These are phyloP conservation scores for Oceanodroma tethys DNA, from an alignment of 2,113 vertebrate genomes.

Conservation along the genomic window DNA sequence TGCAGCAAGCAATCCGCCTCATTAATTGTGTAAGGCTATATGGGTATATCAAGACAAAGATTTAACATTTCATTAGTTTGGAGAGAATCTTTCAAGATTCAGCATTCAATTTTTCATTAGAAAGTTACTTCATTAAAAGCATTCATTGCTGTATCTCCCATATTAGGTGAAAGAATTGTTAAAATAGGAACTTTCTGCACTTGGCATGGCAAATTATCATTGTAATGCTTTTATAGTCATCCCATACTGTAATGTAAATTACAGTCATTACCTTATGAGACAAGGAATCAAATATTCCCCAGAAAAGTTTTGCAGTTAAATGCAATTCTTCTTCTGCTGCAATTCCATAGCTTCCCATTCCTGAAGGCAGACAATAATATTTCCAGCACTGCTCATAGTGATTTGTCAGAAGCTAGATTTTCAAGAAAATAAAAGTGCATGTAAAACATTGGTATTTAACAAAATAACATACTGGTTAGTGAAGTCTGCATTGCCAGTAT, in stretches of 20 bases:
- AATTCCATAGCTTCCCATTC: conserved; percentile 91
- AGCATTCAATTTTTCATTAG: not conserved
- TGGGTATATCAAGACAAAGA: not conserved
- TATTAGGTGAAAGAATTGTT: not conserved
- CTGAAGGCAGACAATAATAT: conserved; percentile 95
- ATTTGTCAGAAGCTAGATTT: conserved; percentile 88
- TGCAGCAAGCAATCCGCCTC: not conserved
- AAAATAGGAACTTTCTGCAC: not conserved
- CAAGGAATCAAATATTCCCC: conserved; percentile 96
- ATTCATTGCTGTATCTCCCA: not conserved
- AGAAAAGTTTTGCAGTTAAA: conserved; percentile 98
- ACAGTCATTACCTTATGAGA: conserved; percentile 87
- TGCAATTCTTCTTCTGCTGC: conserved; percentile 93
- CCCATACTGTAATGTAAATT: not conserved
- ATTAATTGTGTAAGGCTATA: not conserved
- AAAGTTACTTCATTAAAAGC: not conserved
- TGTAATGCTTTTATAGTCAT: not conserved
- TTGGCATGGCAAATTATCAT: not conserved
- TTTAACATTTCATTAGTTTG: not conserved
- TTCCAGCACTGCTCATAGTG: conserved; percentile 99
- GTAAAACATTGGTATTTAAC: not conserved
- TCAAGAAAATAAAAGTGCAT: not conserved
- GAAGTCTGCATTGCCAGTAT: not conserved
- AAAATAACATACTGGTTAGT: not conserved
- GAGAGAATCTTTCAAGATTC: not conserved